Evolutionary conservation across 2,888 invertebrate species (phyloP), one percentile per base, ranked within the genome.

Genomic region (Stomorhina lunata): DNA sequence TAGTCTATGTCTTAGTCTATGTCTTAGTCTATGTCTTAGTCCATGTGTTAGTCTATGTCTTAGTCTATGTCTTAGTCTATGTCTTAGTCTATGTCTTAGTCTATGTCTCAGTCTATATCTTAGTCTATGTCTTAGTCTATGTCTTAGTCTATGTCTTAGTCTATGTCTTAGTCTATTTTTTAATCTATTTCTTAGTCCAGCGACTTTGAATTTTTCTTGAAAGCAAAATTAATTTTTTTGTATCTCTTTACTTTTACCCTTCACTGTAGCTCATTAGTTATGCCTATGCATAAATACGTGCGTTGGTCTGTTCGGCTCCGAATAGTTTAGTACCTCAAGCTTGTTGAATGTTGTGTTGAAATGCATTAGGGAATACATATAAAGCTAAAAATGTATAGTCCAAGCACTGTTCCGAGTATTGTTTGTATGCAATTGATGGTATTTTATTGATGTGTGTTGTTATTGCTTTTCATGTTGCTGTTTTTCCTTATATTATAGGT

Each of bases 351-450:
- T 73, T 76, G 75, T 82, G 81, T 84, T 79, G 81, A 77, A 80
- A 80, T 77, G 86, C 86, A 87, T 88, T 88, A 86, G 86, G 85
- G 83, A 76, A 68, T 78, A 71, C 79, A n/a, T n/a, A n/a, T n/a
- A n/a, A n/a, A n/a, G n/a, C n/a, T n/a, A n/a, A n/a, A n/a, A n/a
- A n/a, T n/a, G n/a, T n/a, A n/a, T n/a, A n/a, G n/a, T n/a, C n/a
- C n/a, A n/a, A 73, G 43, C 57, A 63, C 63, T 73, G 50, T 61
- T 32, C 12, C 34, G 32, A 53, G 73, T 53, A 72, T 78, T 82
- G 78, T 57, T n/a, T 50, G n/a, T 27, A 43, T 59, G 29, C n/a
- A 53, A 55, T 55, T 50, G 40, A 29, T 57, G 29, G 61, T 48
- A 80, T 75, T 80, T 50, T 66, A 76, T 45, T 79, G 66, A 50